A percentile compares a stretch with the other conserved stretches of the same genome.
phyloP scores from a whole-genome alignment of 2,797 vertebrate species.

The Steatocranus sp. region DNA sequence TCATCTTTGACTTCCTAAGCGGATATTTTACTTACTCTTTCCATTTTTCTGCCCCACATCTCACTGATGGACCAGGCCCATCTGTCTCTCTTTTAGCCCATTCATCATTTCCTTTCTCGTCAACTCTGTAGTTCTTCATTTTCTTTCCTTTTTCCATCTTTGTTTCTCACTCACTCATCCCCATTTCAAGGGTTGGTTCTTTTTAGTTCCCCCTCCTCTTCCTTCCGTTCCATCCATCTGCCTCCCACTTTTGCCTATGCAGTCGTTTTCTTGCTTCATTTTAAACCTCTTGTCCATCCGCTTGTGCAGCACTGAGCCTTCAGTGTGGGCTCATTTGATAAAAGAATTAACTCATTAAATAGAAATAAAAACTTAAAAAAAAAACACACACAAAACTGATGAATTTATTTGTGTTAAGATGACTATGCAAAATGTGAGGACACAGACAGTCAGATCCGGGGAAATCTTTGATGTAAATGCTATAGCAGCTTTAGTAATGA shows the following conservation, averaged over 20 bases:
- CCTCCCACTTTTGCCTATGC: slow-evolving; percentile 22
- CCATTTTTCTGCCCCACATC: slow-evolving; percentile 15
- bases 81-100: slow-evolving; percentile 52
- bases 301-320: not conserved
- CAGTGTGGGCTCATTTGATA: not conserved
- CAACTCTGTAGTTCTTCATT: slow-evolving; percentile 60
- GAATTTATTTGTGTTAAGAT: not conserved
- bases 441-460: not conserved
- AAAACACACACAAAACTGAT: not conserved
- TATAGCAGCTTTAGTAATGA: not conserved
- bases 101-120: slow-evolving; percentile 67
- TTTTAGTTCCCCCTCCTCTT: not conserved
- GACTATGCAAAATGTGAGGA: not conserved
- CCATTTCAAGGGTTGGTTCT: slow-evolving; percentile 3
- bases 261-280: slow-evolving; percentile 4
- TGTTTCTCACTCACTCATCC: slow-evolving; percentile 41
- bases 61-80: slow-evolving; percentile 27
- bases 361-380: fast-evolving
- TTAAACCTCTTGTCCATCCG: slow-evolving; percentile 24
- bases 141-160: slow-evolving; percentile 54
- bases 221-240: slow-evolving; percentile 31
- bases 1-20: slow-evolving; percentile 26
- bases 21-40: slow-evolving; percentile 28
- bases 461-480: not conserved
- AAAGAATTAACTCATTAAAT: not conserved